Evolutionary conservation across 2,797 vertebrate genomes (phyloP).

Genomic region (Centroberyx gerrardi): DNA sequence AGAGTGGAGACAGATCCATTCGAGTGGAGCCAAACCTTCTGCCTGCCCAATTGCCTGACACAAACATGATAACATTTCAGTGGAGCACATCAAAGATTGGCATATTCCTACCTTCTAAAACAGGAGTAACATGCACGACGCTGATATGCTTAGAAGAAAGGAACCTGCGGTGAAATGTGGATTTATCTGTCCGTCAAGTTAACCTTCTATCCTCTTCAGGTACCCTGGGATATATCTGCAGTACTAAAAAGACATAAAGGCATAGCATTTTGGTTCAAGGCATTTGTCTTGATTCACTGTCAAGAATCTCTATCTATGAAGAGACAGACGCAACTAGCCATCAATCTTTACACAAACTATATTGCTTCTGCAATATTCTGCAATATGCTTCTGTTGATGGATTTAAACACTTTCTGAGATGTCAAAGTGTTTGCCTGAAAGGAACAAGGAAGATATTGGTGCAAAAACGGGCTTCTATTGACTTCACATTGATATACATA

Average conservation of each 20-base stretch:
- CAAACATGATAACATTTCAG: constrained; percentile 76
- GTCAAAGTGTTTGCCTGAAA: neutral
- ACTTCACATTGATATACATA: constrained; percentile 45
- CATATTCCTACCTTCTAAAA: constrained; percentile 67
- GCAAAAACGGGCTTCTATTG: constrained; percentile 27
- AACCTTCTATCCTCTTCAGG: constrained; percentile 41
- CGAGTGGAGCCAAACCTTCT: constrained; percentile 70
- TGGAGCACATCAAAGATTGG: constrained; percentile 70
- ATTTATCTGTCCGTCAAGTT: constrained; percentile 38
- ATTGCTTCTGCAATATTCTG: neutral
- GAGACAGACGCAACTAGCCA: constrained; percentile 25
- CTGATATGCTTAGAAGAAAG: constrained; percentile 63
- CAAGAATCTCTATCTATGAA: constrained; percentile 33
- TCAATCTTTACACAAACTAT: constrained; percentile 36
- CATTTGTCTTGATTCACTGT: constrained; percentile 38
- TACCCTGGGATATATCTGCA: constrained; percentile 32
- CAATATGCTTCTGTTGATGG: constrained; percentile 8
- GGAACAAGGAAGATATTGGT: neutral
- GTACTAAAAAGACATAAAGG: constrained; percentile 33
- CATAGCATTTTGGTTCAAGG: constrained; percentile 37
- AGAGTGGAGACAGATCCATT: constrained; percentile 59
- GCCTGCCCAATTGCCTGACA: constrained; percentile 71
- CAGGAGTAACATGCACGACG: constrained; percentile 47
- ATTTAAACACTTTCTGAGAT: constrained; percentile 38
- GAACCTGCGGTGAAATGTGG: constrained; percentile 30